phyloP scores from a whole-genome alignment of 2,888 invertebrate species.

The Cryptophagus acutangulus region DNA sequence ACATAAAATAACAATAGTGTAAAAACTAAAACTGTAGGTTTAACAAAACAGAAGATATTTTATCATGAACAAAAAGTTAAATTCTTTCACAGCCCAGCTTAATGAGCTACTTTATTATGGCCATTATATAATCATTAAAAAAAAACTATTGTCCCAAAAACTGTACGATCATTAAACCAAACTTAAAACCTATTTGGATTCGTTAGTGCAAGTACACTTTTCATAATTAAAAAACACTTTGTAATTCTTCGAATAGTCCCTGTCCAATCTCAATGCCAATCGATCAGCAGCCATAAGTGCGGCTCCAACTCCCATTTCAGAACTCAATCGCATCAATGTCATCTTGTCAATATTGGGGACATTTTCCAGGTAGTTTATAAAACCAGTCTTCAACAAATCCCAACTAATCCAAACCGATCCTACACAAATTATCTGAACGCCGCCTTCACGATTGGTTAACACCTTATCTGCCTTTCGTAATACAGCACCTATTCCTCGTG shows the following conservation, averaged over 20 bases:
- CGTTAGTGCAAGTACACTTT: too few species aligned
- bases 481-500: conserved; percentile 62
- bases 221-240: conserved; percentile 60
- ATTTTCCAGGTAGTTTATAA: conserved; percentile 53
- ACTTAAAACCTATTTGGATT: too few species aligned
- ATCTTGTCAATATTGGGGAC: conserved; percentile 52
- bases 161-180: too few species aligned
- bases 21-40: too few species aligned
- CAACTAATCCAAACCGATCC: conserved; percentile 96
- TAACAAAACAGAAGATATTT: too few species aligned
- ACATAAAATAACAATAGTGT: too few species aligned
- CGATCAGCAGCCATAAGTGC: conserved; percentile 77
- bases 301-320: conserved; percentile 79
- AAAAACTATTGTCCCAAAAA: too few species aligned
- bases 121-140: too few species aligned
- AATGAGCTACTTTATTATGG: too few species aligned
- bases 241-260: conserved; percentile 68
- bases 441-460: conserved; percentile 52
- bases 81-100: too few species aligned
- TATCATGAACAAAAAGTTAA: too few species aligned
- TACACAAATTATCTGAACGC: conserved; percentile 72
- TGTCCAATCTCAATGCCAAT: conserved; percentile 58
- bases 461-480: conserved; percentile 57
- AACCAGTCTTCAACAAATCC: conserved; percentile 70
- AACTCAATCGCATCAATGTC: conserved; percentile 64